A percentile compares a stretch with the other conserved stretches of the same genome.
These are phyloP conservation scores for Neogale vison DNA, from an alignment of 2,113 vertebrate genomes.

Conservation along the genomic window DNA sequence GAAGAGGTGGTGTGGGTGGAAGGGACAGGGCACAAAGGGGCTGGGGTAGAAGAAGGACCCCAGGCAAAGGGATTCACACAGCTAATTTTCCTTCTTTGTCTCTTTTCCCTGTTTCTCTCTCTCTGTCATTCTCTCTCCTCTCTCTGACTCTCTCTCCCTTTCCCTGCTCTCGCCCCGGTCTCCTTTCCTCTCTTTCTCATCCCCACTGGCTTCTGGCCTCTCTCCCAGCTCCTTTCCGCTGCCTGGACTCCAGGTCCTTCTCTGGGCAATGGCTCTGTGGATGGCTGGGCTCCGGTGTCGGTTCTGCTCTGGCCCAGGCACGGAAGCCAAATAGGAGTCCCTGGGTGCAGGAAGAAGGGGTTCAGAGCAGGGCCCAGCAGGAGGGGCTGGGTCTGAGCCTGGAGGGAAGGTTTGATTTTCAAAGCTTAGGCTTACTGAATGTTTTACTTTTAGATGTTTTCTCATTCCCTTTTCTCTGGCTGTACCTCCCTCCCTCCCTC, in stretches of 20 bases:
- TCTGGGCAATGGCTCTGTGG: background rate
- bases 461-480: constrained; percentile 6
- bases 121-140: background rate
- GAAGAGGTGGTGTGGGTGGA: background rate
- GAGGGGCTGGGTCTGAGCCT: background rate
- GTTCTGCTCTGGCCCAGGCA: background rate
- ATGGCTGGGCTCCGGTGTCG: background rate
- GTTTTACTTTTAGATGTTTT: constrained; percentile 40
- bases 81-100: background rate
- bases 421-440: background rate
- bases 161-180: background rate
- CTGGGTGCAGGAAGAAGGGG: background rate
- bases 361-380: background rate
- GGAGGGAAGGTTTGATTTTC: background rate
- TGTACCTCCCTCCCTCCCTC: background rate
- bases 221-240: background rate
- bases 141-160: background rate
- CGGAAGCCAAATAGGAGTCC: background rate
- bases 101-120: background rate
- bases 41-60: background rate
- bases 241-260: background rate
- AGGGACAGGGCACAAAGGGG: background rate
- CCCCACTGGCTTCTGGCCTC: background rate
- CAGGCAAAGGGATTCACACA: background rate
- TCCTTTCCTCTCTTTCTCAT: background rate